Percentiles rank a stretch among this genome's conserved stretches.
These are phyloP conservation scores for Sycophaga agraensis DNA, from an alignment of 1,140 invertebrate genomes.

Conservation along the genomic window DNA sequence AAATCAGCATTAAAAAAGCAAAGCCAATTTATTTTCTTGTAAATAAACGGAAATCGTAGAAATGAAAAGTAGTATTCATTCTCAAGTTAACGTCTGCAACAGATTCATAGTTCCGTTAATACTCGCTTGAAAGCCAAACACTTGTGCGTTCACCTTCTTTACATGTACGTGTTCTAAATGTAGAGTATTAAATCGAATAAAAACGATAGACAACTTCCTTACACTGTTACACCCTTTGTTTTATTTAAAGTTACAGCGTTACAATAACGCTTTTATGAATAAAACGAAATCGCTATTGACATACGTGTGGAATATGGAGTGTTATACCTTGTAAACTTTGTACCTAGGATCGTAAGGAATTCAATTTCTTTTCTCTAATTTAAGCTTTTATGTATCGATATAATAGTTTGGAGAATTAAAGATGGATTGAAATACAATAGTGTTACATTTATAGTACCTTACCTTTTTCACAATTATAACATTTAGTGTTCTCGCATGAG, in stretches of 20 bases:
- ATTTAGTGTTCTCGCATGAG: too few species aligned
- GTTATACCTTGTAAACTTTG: slow-evolving; percentile 4
- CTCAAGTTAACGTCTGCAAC: too few species aligned
- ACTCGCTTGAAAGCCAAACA: background rate
- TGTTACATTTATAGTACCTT: too few species aligned
- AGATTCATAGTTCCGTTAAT: background rate
- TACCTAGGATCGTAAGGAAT: slow-evolving; percentile 19
- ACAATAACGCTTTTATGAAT: background rate
- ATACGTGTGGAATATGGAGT: background rate
- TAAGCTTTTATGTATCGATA: slow-evolving; percentile 21
- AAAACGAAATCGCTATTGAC: background rate
- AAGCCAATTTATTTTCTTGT: too few species aligned
- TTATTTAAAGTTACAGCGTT: too few species aligned
- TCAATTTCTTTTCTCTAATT: slow-evolving; percentile 14
- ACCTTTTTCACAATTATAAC: too few species aligned
- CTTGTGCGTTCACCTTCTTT: background rate
- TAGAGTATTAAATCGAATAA: background rate
- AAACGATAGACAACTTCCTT: background rate
- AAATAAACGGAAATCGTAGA: too few species aligned
- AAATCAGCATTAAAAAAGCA: too few species aligned
- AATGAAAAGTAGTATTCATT: too few species aligned
- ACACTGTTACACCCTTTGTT: background rate
- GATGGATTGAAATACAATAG: slow-evolving; percentile 20
- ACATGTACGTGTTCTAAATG: background rate
- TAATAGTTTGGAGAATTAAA: slow-evolving; percentile 26